phyloP scores from a whole-genome alignment of 2,113 vertebrate genomes.

The Sinocyclocheilus rhinocerous region DNA sequence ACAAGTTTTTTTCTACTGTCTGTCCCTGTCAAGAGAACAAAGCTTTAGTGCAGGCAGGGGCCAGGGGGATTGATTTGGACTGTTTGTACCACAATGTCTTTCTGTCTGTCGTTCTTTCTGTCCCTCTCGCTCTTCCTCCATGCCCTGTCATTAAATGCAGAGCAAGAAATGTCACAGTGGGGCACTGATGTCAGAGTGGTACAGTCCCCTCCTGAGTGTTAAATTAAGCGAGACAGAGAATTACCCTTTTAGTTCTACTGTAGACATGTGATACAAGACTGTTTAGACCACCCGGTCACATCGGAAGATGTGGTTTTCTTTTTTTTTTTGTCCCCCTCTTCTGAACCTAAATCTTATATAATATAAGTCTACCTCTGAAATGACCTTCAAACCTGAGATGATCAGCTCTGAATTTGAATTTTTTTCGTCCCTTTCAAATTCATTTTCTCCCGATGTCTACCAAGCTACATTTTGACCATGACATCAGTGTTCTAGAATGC shows the following conservation, averaged over 20 bases:
- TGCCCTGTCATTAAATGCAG: slow-evolving; percentile 26
- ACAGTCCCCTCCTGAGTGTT: slow-evolving; percentile 50
- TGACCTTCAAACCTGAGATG: background rate
- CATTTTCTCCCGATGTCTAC: background rate
- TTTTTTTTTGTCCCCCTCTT: background rate
- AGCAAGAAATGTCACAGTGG: slow-evolving; percentile 43
- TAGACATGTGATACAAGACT: slow-evolving; percentile 50
- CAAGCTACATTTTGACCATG: background rate
- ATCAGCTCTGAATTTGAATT: slow-evolving; percentile 27
- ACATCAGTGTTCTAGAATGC: background rate
- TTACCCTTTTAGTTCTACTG: slow-evolving; percentile 61
- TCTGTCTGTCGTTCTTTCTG: too few species aligned
- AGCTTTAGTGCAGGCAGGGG: too few species aligned
- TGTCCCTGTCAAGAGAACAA: too few species aligned
- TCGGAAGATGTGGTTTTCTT: background rate
- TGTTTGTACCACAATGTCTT: too few species aligned
- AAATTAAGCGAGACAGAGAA: slow-evolving; percentile 56
- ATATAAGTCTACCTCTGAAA: background rate
- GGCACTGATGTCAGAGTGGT: slow-evolving; percentile 37
- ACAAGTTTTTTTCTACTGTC: too few species aligned
- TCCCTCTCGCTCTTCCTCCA: slow-evolving; percentile 7
- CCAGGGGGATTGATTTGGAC: too few species aligned
- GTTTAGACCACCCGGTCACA: slow-evolving; percentile 9
- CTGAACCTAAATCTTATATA: background rate
- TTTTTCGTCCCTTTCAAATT: background rate